Evolutionary conservation across 2,797 vertebrate species (phyloP), one percentile per base, ranked within the genome.

Genomic region (Vespertilio murinus): DNA sequence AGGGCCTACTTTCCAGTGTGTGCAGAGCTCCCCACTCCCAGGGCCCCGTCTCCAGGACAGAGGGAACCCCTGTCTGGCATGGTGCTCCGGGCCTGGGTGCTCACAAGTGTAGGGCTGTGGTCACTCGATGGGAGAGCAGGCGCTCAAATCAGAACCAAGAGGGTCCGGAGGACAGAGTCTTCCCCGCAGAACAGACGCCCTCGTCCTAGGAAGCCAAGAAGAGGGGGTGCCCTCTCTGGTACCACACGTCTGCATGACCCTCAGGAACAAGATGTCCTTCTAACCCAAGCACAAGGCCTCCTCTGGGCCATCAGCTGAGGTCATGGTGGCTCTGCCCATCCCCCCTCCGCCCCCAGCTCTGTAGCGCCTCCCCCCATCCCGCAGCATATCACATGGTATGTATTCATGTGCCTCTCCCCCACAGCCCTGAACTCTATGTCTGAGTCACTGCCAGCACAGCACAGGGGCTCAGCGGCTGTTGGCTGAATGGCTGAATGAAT

Each of bases 401-500:
- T 33, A 67, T 38, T 93, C 84, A 56, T 6, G 47, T 4, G 47
- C 71, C 65, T 69, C 45, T 85, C 52, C 52, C 20, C 28, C 42
- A 13, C 23, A 6, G 69, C 73, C 77, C 52, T 70, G 81, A 69
- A 17, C 61, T n/a, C 82, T 3, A 16, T 45, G 20, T 45, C 64
- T 90, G 90, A 89, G 88, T 94, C 94, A 74, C 42, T 11, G 83
- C 75, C 35, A 28, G 65, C 9, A 13, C 14, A 30, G 56, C 1
- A 0, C 3, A 85, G 79, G 87, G 71, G 42, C 59, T 61, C 59
- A 2, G 35, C 3, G 13, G 59, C 28, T 61, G 28, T 30, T 14
- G 28, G 59, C 92, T 45, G 77, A 77, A 28, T 75, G 61, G 74
- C 61, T 67, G 69, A 88, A 80, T 94, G 91, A 89, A 77, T 94